phyloP scores from a whole-genome alignment of 2,888 invertebrate genomes.

The Encarsia formosa region DNA sequence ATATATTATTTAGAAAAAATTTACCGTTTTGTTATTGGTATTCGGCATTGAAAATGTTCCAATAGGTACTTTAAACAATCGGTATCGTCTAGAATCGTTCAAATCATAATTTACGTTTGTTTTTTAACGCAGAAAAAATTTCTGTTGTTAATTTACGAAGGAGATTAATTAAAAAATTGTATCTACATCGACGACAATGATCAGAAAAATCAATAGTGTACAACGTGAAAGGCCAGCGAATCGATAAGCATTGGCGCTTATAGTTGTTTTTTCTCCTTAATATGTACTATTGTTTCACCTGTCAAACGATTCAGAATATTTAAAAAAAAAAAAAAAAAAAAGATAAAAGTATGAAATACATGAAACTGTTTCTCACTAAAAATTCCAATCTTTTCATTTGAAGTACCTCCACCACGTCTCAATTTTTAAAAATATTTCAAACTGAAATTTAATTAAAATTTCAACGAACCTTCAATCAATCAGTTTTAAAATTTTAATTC shows the following conservation, averaged over 20 bases:
- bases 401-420: background rate
- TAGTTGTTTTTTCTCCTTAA: conserved; percentile 30
- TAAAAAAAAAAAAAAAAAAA: background rate
- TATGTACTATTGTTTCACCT: conserved; percentile 31
- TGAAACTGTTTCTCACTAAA: conserved; percentile 33
- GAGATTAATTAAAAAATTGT: background rate
- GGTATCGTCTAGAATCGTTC: no score
- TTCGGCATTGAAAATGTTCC: no score
- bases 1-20: conserved; percentile 33
- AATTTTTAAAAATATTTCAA: background rate
- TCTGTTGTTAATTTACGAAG: conserved; percentile 10
- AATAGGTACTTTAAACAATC: no score
- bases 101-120: conserved; percentile 8
- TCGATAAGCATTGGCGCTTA: conserved; percentile 21
- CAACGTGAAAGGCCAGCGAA: conserved; percentile 1
- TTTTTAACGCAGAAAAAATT: conserved; percentile 15
- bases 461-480: no score
- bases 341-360: conserved; percentile 34
- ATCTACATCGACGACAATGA: conserved; percentile 3
- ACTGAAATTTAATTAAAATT: background rate
- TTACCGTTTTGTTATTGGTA: no score
- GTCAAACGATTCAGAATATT: conserved; percentile 27
- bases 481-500: no score
- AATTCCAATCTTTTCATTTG: conserved; percentile 5
- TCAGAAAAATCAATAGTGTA: no score